A percentile compares a stretch with the other conserved stretches of the same genome.
Evolutionary conservation across 2,113 vertebrate species (phyloP).

Genomic region (Brachirus orientalis): DNA sequence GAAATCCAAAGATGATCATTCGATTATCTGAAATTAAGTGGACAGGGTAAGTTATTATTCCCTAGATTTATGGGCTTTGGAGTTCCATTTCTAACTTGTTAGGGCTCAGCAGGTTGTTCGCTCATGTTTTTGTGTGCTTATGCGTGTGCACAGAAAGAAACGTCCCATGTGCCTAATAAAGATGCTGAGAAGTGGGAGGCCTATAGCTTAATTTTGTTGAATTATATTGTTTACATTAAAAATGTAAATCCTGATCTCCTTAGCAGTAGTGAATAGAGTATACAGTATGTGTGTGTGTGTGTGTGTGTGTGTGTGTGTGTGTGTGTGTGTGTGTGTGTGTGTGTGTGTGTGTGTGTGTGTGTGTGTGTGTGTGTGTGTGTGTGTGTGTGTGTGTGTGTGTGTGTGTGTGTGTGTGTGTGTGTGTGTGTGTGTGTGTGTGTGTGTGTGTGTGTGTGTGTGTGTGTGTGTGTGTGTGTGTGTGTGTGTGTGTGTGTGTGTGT

Average conservation of each 20-base stretch:
- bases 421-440: conserved; percentile 21
- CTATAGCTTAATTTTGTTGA: conserved; percentile 78
- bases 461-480: conserved; percentile 26
- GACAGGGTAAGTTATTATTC: conserved; percentile 57
- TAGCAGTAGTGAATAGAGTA: no score
- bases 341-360: conserved; percentile 14
- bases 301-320: conserved; percentile 16
- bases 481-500: conserved; percentile 10
- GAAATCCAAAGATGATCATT: conserved; percentile 12
- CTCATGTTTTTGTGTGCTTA: conserved; percentile 41
- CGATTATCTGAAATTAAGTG: conserved; percentile 66
- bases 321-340: conserved; percentile 22
- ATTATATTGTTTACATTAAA: conserved; percentile 82
- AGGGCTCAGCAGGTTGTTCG: conserved; percentile 56
- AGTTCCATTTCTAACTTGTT: conserved; percentile 46
- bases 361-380: conserved; percentile 24
- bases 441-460: conserved; percentile 21
- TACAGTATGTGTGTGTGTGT: conserved; percentile 10
- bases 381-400: conserved; percentile 15
- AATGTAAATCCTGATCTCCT: conserved; percentile 82
- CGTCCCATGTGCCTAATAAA: conserved; percentile 72
- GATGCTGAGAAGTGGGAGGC: conserved; percentile 79
- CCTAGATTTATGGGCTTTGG: conserved; percentile 64
- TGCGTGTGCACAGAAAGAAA: conserved; percentile 38
- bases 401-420: conserved; percentile 18